Base-by-base conservation (phyloP, 1,140 invertebrate genomes). In the Drosophila carrolli region DNA sequence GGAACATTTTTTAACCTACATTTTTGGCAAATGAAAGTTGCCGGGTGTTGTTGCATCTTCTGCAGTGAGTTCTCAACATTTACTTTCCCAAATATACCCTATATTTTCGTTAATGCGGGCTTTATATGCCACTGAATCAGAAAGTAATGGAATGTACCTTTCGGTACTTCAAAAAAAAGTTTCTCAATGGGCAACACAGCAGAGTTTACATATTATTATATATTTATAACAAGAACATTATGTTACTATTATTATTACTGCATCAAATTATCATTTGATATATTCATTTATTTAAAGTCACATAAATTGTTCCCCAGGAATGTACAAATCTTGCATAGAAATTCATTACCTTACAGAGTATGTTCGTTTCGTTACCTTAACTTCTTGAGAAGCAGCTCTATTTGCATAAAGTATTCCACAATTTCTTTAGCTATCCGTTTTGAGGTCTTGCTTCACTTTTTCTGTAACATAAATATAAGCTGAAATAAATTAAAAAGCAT, bases 1-100 rank as follows among this genome's bases (percentile, higher is more conserved):
- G 71, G 54, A 75, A 75, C 71, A 75, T 61, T 81, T 81, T 75
- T 78, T 85, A 86, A 82, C 78, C 78, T 78, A 85, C 60, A 85
- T 85, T 86, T 81, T 83, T 79, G 70, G 75, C 70, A 79, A 82
- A 79, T 82, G 80, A 83, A 83, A 83, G 60, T 65, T 65, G 29
- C 65, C 29, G 27, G 59, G 11, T 65, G 59, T 63, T 67, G 63
- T 67, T 66, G 63, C 63, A 66, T 66, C 37, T 50, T 10, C 19
- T 9, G 9, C 35, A 14, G 7, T n/a, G 27, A 11, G n/a, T 13
- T 35, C 13, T 10, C 29, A 29, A 9, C 50, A 53, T 16, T 53
- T 19, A 37, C 32, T 37, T 37, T 19, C 43, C 43, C 38, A 0
- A 1, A 23, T 8, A 35, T 35, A 59, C 60, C 38, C 54, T 13